Evolutionary conservation across 2,888 invertebrate species (phyloP).

Genomic region (Sericinus montela): DNA sequence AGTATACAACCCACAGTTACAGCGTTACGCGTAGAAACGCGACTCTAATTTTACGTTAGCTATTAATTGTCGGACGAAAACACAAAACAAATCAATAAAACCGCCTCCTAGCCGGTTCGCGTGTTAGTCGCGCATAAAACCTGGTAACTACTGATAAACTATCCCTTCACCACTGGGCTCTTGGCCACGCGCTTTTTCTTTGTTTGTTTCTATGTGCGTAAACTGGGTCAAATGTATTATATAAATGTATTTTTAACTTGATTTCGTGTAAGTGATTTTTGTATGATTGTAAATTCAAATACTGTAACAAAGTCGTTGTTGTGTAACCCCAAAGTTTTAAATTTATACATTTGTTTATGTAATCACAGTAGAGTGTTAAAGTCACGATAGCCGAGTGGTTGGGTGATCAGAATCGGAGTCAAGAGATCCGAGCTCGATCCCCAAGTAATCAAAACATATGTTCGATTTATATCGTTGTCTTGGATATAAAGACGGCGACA

Average conservation of each 20-base stretch:
- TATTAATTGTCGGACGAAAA: constrained; percentile 2
- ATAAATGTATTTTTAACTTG: constrained; percentile 1
- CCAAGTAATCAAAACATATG: too few species aligned
- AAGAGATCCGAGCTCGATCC: too few species aligned
- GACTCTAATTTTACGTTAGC: not conserved
- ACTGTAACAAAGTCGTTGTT: too few species aligned
- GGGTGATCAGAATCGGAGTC: too few species aligned
- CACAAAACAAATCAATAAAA: constrained; percentile 14
- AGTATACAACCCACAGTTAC: too few species aligned
- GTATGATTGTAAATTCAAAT: too few species aligned
- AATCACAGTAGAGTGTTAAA: too few species aligned
- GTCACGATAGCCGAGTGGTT: too few species aligned
- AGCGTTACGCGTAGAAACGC: not conserved
- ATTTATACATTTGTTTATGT: too few species aligned
- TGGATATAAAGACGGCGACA: too few species aligned
- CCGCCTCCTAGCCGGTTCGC: constrained; percentile 1
- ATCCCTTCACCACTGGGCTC: constrained; percentile 1
- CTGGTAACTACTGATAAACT: constrained; percentile 7
- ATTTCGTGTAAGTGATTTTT: not conserved
- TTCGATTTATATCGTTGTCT: too few species aligned
- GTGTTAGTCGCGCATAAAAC: constrained; percentile 10
- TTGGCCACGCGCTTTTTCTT: constrained; percentile 1
- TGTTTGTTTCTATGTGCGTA: constrained; percentile 12
- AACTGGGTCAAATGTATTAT: constrained; percentile 7
- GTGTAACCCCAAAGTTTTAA: too few species aligned